Conservation (phyloP, 2,888 invertebrate genomes). For the Cybosia mesomella region DNA sequence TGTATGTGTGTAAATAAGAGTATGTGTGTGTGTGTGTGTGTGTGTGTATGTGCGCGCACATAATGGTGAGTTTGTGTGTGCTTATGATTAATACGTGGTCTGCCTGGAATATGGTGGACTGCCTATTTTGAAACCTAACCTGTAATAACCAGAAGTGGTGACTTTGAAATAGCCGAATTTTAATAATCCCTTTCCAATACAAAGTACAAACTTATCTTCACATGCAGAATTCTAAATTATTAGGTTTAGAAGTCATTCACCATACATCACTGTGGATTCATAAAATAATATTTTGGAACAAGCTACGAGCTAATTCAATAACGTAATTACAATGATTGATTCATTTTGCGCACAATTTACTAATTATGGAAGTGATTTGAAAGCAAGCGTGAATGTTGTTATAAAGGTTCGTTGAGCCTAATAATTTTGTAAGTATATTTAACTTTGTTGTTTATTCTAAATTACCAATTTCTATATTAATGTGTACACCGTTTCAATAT, state of each 20-base stretch:
- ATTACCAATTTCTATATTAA: background rate
- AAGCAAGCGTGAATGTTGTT: conserved; percentile 6
- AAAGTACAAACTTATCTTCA: background rate
- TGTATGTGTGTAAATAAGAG: too few species aligned
- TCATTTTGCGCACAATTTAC: conserved; percentile 22
- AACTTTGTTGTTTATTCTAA: background rate
- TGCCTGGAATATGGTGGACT: too few species aligned
- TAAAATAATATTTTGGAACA: conserved; percentile 24
- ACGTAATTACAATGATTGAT: conserved; percentile 42
- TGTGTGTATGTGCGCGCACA: too few species aligned
- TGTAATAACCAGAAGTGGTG: too few species aligned
- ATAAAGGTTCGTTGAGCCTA: conserved; percentile 9
- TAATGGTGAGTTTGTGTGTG: too few species aligned
- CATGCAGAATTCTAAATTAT: background rate
- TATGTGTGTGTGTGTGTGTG: too few species aligned
- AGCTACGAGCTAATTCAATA: conserved; percentile 21
- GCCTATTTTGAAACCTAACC: too few species aligned
- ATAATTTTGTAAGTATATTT: background rate
- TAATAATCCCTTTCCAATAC: too few species aligned
- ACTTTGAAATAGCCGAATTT: too few species aligned
- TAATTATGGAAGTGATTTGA: conserved; percentile 26
- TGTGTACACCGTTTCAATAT: background rate
- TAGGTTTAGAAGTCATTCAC: background rate
- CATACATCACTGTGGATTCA: background rate
- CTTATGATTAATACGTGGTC: too few species aligned